Conservation (phyloP, 2,888 invertebrate genomes). For the Phania funesta region DNA sequence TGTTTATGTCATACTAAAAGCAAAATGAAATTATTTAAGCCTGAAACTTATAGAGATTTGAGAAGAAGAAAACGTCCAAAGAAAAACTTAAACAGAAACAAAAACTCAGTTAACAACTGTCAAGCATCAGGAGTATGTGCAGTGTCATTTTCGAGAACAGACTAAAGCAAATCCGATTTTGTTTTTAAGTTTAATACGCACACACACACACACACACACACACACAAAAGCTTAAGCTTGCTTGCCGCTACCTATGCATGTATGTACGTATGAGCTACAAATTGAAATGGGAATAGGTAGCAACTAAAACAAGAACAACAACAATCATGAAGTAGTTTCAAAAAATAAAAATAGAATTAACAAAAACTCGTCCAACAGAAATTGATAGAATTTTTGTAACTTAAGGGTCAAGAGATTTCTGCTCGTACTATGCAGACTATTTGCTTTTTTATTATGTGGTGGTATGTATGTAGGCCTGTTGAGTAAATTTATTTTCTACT, state of each 20-base stretch:
- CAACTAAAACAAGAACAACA: background rate
- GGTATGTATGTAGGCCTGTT: background rate
- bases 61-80: background rate
- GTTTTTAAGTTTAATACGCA: constrained; percentile 45
- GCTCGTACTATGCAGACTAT: background rate
- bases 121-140: constrained; percentile 33
- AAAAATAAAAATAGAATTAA: background rate
- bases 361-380: background rate
- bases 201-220: background rate
- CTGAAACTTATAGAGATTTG: constrained; percentile 44
- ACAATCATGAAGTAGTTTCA: constrained; percentile 33
- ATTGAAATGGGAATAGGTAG: constrained; percentile 37
- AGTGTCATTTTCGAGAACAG: constrained; percentile 18
- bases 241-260: background rate
- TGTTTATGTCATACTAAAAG: constrained; percentile 63
- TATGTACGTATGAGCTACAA: constrained; percentile 14
- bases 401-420: constrained; percentile 52
- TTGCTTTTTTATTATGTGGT: background rate
- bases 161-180: constrained; percentile 61
- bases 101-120: constrained; percentile 47
- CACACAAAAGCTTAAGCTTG: background rate
- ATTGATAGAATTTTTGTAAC: constrained; percentile 35
- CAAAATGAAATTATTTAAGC: constrained; percentile 66
- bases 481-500: constrained; percentile 30
- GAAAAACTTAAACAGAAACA: background rate